These are phyloP conservation scores for Melinaea menophilus DNA, from an alignment of 2,888 invertebrate species.

Conservation along the genomic window DNA sequence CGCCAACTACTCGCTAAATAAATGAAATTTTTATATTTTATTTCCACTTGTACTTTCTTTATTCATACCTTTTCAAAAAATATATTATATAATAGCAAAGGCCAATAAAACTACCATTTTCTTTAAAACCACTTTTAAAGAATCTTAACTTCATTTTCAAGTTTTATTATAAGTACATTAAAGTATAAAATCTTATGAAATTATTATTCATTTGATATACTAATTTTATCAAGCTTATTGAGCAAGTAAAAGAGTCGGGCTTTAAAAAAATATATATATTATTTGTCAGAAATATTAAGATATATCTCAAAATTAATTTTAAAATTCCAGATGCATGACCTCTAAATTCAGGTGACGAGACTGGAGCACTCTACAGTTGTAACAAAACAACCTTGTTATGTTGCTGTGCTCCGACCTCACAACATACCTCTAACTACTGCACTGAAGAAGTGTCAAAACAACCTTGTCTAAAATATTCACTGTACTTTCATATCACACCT, in stretches of 20 bases:
- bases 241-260: no score
- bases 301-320: not conserved
- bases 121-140: no score
- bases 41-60: not conserved
- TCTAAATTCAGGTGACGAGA: slow-evolving; percentile 16
- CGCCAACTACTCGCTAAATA: slow-evolving; percentile 3
- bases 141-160: no score
- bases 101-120: no score
- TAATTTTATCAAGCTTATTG: no score
- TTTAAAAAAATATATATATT: not conserved
- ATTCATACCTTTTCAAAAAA: no score
- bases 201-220: no score
- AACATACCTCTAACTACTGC: not conserved
- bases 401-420: not conserved
- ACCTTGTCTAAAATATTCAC: not conserved
- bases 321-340: slow-evolving; percentile 1
- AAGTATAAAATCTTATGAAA: no score
- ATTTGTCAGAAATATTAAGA: not conserved
- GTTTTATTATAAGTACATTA: no score
- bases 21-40: not conserved
- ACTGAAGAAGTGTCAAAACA: not conserved
- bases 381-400: slow-evolving; percentile 30
- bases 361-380: slow-evolving; percentile 31
- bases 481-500: not conserved
- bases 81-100: no score